These are phyloP conservation scores for Seira musarum DNA, from an alignment of 2,888 invertebrate species.

Conservation along the genomic window DNA sequence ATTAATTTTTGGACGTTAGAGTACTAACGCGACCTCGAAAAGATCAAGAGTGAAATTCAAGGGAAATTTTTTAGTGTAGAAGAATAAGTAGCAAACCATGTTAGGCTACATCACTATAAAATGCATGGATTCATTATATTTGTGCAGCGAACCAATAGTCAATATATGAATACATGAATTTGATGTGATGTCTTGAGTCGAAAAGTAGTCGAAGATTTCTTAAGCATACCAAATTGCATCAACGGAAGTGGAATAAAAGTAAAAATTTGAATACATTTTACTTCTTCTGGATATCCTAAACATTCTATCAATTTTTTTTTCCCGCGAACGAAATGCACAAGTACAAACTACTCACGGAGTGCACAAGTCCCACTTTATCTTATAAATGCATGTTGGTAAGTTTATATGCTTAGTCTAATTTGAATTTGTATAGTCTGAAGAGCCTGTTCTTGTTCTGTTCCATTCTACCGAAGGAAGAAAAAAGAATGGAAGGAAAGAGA, in stretches of 20 bases:
- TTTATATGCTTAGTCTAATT: background rate
- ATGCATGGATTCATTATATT: conserved; percentile 42
- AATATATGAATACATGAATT: conserved; percentile 57
- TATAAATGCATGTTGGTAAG: background rate
- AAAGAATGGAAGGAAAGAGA: too few species aligned
- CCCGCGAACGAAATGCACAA: conserved; percentile 15
- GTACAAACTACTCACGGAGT: conserved; percentile 51
- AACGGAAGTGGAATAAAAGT: background rate
- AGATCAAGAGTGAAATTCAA: too few species aligned
- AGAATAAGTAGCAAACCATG: background rate
- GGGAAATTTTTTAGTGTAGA: background rate
- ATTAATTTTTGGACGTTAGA: conserved; percentile 1
- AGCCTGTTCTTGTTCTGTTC: too few species aligned
- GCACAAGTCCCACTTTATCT: conserved; percentile 46
- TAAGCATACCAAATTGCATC: conserved; percentile 51
- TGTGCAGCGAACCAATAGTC: conserved; percentile 54
- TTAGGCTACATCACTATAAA: background rate
- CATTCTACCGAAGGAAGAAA: too few species aligned
- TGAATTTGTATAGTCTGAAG: too few species aligned
- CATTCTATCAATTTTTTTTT: background rate
- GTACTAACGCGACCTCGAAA: background rate
- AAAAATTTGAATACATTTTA: conserved; percentile 2
- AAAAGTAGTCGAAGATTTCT: conserved; percentile 37
- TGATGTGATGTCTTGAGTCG: conserved; percentile 58
- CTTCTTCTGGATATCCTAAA: background rate